Evolutionary conservation across 2,888 invertebrate species (phyloP), one percentile per base, ranked within the genome.

Genomic region (Rhamphomyia laevipes): DNA sequence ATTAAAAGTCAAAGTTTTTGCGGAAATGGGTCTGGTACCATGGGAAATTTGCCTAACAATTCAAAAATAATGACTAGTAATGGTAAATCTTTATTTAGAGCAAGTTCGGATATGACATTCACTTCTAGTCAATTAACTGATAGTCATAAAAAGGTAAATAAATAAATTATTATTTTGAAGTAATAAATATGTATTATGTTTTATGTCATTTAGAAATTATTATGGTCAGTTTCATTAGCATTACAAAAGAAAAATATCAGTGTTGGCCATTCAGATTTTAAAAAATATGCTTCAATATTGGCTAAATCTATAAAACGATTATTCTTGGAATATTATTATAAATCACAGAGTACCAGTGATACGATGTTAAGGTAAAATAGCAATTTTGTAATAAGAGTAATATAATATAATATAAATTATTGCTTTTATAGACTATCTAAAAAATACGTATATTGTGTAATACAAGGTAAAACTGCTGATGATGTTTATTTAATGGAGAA

Each of bases 201-300:
- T 18, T 42, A 2, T 47, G n/a, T 18, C 7, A 37, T 42, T 31
- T 13, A 66, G 85, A 88, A 88, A 75, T 72, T 88, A 23, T 70
- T 86, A 16, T 87, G 86, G 86, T 86, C 87, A 1, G 85, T 87
- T 5, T 81, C 86, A 3, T 82, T 85, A 60, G 84, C 87, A 1
- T 70, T 88, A 16, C 77, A 84, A 41, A 73, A 74, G 23, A 81
- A 82, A 64, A 84, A 85, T 38, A 80, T 86, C 61, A 77, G 77
- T 1, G 75, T 73, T 1, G 63, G 61, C 23, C 84, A 87, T 57
- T 75, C 80, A 0, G 76, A 80, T 40, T 88, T 86, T 69, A 81
- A 84, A 49, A 75, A 80, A 53, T 82, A 80, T 62, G 86, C 85
- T 4, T 74, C 81, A 0, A 72, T 75, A 2, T 68, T 88, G 48